phyloP scores from a whole-genome alignment of 2,113 vertebrate genomes.

The Gopherus flavomarginatus region DNA sequence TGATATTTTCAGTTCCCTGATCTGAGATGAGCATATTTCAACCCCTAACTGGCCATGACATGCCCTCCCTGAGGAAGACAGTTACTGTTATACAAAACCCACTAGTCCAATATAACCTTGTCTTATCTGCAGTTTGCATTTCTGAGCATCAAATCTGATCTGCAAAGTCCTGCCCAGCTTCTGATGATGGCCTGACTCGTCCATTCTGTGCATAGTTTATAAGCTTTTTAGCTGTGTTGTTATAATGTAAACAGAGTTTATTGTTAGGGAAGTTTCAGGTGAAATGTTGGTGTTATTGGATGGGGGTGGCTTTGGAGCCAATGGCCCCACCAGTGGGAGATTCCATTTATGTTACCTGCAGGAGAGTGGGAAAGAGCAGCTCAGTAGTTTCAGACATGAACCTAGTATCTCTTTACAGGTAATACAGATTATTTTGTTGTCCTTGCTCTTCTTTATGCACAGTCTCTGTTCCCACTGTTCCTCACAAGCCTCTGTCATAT shows the following conservation, averaged over 20 bases:
- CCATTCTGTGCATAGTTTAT: background rate
- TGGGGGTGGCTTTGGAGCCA: background rate
- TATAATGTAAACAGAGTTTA: background rate
- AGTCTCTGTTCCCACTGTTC: background rate
- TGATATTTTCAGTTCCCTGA: background rate
- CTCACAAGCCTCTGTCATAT: background rate
- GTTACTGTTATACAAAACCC: background rate
- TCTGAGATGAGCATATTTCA: background rate
- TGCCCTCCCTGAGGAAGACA: background rate
- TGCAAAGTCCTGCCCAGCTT: background rate
- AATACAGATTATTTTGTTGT: background rate
- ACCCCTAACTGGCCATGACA: background rate
- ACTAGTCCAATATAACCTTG: background rate
- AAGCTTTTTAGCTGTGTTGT: background rate
- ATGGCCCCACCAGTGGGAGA: background rate
- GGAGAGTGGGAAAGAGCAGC: fast-evolving
- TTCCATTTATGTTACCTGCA: background rate
- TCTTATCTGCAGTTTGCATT: background rate
- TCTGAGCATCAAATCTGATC: background rate
- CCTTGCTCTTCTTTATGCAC: background rate
- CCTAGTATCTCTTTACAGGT: background rate
- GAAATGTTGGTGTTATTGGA: background rate
- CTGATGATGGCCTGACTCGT: background rate
- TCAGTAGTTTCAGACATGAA: background rate
- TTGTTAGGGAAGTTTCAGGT: background rate